Conservation (phyloP, 2,797 vertebrate genomes). For the Coilia nasus region DNA sequence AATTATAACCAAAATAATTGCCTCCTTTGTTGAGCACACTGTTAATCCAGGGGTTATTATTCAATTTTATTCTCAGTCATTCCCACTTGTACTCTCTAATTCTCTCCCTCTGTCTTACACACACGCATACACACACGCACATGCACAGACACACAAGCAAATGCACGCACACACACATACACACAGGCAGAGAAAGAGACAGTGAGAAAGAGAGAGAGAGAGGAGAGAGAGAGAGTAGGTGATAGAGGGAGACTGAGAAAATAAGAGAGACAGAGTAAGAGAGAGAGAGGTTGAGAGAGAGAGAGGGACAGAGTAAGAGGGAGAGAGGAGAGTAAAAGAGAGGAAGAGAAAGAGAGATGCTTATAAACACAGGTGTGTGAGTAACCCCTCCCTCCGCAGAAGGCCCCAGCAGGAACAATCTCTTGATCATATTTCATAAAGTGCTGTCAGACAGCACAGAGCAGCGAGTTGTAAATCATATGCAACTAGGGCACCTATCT, state of each 20-base stretch:
- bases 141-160: background rate
- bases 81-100: background rate
- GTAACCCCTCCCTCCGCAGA: slow-evolving; percentile 9
- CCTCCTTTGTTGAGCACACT: background rate
- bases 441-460: slow-evolving; percentile 45
- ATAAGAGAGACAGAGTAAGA: background rate
- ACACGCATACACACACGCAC: background rate
- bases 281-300: background rate
- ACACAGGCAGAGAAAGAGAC: background rate
- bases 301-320: background rate
- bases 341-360: background rate
- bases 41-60: slow-evolving; percentile 14
- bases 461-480: slow-evolving; percentile 55
- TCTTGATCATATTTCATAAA: slow-evolving; percentile 57
- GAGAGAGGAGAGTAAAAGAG: background rate
- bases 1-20: slow-evolving; percentile 9
- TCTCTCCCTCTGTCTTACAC: background rate
- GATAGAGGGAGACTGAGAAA: background rate
- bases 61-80: slow-evolving; percentile 22
- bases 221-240: background rate
- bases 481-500: slow-evolving; percentile 60
- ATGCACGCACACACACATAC: background rate
- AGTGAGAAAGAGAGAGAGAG: background rate
- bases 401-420: slow-evolving; percentile 37
- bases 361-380: slow-evolving; percentile 22